Evolutionary conservation across 2,113 vertebrate species (phyloP).

Genomic region (Gadus chalcogrammus): DNA sequence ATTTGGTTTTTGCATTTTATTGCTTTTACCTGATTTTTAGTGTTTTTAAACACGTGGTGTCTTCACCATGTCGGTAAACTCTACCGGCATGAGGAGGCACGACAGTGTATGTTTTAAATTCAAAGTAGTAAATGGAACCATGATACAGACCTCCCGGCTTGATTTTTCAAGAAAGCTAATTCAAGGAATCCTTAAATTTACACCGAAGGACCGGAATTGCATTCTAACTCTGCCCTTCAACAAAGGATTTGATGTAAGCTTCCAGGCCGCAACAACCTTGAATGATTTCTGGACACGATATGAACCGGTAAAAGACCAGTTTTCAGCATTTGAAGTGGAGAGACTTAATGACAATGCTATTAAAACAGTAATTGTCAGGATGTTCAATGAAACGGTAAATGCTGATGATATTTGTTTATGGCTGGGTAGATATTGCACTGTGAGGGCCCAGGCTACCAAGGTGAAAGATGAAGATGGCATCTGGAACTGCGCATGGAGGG

Average conservation of each 20-base stretch:
- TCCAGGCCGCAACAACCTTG: background rate
- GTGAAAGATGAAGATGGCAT: too few species aligned
- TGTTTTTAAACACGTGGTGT: background rate
- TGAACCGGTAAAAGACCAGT: background rate
- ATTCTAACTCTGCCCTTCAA: too few species aligned
- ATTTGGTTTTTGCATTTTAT: background rate
- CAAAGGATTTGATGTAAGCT: background rate
- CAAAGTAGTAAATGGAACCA: background rate
- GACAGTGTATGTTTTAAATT: too few species aligned
- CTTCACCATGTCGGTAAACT: background rate
- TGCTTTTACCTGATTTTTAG: background rate
- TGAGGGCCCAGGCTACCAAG: background rate
- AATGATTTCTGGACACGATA: background rate
- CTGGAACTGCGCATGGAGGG: too few species aligned
- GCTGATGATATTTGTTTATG: background rate
- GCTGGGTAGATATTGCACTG: slow-evolving; percentile 14
- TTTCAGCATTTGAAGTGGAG: background rate
- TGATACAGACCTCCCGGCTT: background rate
- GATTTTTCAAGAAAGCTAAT: background rate
- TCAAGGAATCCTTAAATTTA: background rate
- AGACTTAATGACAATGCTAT: background rate
- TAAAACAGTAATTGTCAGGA: background rate
- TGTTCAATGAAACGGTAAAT: background rate
- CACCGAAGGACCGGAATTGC: background rate
- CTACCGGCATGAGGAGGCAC: background rate